These are phyloP conservation scores for Oxytorus armatus DNA, from an alignment of 2,888 invertebrate species.

Conservation along the genomic window DNA sequence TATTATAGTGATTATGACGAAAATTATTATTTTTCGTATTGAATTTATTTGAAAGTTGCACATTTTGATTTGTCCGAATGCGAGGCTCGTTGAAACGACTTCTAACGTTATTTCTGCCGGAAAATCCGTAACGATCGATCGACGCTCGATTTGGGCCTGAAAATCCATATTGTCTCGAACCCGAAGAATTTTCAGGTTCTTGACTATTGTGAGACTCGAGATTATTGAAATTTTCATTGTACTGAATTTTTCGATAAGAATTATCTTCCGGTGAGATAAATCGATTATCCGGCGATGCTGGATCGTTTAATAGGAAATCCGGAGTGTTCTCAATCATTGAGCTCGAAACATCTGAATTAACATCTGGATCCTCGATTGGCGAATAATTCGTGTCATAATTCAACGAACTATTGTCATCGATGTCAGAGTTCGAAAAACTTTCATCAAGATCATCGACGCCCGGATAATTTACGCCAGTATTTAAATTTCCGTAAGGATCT, in stretches of 20 bases:
- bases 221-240: constrained; percentile 13
- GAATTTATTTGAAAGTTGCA: constrained; percentile 6
- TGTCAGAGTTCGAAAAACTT: constrained; percentile 5
- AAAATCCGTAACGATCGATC: neutral
- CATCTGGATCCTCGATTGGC: constrained; percentile 9
- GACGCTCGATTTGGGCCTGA: neutral
- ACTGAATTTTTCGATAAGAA: constrained; percentile 1
- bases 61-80: neutral
- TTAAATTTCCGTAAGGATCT: constrained; percentile 24
- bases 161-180: constrained; percentile 14
- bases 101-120: neutral
- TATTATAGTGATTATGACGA: neutral
- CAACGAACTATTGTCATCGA: constrained; percentile 9
- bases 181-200: constrained; percentile 1
- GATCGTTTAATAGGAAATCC: neutral
- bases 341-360: constrained; percentile 12
- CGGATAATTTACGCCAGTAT: constrained; percentile 34
- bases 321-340: neutral
- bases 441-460: constrained; percentile 24
- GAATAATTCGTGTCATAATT: constrained; percentile 27
- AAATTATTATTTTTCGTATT: constrained; percentile 1
- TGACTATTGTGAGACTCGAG: neutral
- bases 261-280: neutral
- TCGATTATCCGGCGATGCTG: neutral
- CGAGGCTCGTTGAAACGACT: neutral